These are phyloP conservation scores for Apamea epomidion DNA, from an alignment of 2,888 invertebrate species.

Conservation along the genomic window DNA sequence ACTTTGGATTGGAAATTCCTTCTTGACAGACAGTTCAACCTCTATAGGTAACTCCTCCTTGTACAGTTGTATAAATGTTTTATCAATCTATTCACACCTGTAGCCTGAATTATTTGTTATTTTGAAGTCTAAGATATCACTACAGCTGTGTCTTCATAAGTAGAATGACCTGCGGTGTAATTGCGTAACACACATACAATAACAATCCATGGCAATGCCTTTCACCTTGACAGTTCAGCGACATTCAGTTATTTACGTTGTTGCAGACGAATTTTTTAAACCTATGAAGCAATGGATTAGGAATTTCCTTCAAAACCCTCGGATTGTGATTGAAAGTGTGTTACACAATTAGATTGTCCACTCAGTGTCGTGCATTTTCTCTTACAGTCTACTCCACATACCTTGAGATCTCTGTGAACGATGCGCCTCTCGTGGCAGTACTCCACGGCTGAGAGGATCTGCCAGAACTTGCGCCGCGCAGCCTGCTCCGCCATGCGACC, in stretches of 20 bases:
- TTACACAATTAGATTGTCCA: neutral
- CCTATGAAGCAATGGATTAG: neutral
- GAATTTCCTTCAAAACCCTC: neutral
- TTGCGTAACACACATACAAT: neutral
- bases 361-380: neutral
- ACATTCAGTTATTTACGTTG: neutral
- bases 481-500: conserved; percentile 98
- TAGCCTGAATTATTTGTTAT: neutral
- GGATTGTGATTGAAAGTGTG: neutral
- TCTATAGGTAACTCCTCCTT: neutral
- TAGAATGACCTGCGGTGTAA: neutral
- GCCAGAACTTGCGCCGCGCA: conserved; percentile 98
- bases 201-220: neutral
- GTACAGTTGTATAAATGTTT: conserved; percentile 4
- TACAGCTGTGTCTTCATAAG: neutral
- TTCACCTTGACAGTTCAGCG: neutral
- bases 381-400: conserved; percentile 72
- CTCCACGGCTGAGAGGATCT: conserved; percentile 98
- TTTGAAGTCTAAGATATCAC: neutral
- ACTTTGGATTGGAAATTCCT: neutral
- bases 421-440: conserved; percentile 98
- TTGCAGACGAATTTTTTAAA: neutral
- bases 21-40: neutral
- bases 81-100: neutral
- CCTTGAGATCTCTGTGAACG: conserved; percentile 99